Evolutionary conservation across 2,888 invertebrate species (phyloP).

Genomic region (Cosmia trapezina): DNA sequence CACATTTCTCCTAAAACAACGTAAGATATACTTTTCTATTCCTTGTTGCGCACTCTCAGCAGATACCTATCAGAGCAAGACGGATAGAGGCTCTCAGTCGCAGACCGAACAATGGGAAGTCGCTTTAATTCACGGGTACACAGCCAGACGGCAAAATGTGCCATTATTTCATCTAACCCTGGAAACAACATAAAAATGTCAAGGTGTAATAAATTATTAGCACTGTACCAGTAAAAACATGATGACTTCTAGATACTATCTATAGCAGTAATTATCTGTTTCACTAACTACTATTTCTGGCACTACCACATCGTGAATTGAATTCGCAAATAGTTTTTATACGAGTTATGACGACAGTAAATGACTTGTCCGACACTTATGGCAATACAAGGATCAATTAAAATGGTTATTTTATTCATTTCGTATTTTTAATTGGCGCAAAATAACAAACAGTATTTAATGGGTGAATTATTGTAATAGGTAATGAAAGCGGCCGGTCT

Average conservation of each 20-base stretch:
- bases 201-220: constrained; percentile 42
- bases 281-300: constrained; percentile 53
- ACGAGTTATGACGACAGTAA: constrained; percentile 65
- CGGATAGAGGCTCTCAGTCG: constrained; percentile 75
- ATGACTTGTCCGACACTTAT: constrained; percentile 61
- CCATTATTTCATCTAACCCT: constrained; percentile 63
- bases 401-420: constrained; percentile 57
- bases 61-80: constrained; percentile 82
- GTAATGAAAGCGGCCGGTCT: constrained; percentile 68
- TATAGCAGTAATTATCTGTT: constrained; percentile 56
- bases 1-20: constrained; percentile 63
- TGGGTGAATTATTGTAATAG: constrained; percentile 72
- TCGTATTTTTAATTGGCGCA: constrained; percentile 63
- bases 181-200: constrained; percentile 59
- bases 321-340: constrained; percentile 59
- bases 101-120: constrained; percentile 70
- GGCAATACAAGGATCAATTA: constrained; percentile 63
- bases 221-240: constrained; percentile 45
- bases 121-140: constrained; percentile 74
- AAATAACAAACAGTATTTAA: constrained; percentile 66
- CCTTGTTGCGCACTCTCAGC: constrained; percentile 70
- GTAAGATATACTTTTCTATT: constrained; percentile 49
- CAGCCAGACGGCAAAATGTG: constrained; percentile 65
- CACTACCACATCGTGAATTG: constrained; percentile 40
- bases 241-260: constrained; percentile 35